Evolutionary conservation across 2,888 invertebrate genomes (phyloP).

Genomic region (Drosophila mimica): DNA sequence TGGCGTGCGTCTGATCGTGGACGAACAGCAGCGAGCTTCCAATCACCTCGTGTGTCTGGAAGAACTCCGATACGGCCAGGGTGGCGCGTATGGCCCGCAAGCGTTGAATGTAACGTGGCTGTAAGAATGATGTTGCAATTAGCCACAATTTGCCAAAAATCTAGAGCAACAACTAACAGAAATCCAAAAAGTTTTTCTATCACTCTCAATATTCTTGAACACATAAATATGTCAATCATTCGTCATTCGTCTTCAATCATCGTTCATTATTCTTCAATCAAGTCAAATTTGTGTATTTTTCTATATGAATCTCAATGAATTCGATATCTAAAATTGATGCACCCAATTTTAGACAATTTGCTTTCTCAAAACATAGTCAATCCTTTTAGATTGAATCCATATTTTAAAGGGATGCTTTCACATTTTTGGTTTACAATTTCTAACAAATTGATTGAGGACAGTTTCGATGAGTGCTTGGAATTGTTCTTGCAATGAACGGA

Average conservation of each 20-base stretch:
- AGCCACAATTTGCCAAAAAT: neutral
- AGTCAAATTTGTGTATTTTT: neutral
- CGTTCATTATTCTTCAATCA: neutral
- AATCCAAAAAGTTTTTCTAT: too few relatives aligned
- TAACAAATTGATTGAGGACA: neutral
- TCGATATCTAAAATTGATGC: neutral
- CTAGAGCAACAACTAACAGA: neutral
- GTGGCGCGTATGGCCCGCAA: constrained; percentile 93
- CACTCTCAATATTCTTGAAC: too few relatives aligned
- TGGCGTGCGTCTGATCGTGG: constrained; percentile 94
- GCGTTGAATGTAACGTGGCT: constrained; percentile 94
- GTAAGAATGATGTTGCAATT: constrained; percentile 45
- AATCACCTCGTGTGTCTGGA: constrained; percentile 96
- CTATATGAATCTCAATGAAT: neutral
- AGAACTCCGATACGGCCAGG: constrained; percentile 94
- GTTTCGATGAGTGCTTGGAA: neutral
- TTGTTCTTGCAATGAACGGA: neutral
- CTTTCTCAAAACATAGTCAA: neutral
- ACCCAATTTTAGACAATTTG: neutral
- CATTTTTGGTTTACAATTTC: neutral
- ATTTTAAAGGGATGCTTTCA: too few relatives aligned
- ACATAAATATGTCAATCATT: neutral
- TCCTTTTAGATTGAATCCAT: neutral
- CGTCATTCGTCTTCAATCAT: neutral
- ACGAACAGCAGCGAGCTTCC: constrained; percentile 97